A percentile compares a stretch with the other conserved stretches of the same genome.
Conservation (phyloP, 2,888 invertebrate genomes). For the Dynastes maya region DNA sequence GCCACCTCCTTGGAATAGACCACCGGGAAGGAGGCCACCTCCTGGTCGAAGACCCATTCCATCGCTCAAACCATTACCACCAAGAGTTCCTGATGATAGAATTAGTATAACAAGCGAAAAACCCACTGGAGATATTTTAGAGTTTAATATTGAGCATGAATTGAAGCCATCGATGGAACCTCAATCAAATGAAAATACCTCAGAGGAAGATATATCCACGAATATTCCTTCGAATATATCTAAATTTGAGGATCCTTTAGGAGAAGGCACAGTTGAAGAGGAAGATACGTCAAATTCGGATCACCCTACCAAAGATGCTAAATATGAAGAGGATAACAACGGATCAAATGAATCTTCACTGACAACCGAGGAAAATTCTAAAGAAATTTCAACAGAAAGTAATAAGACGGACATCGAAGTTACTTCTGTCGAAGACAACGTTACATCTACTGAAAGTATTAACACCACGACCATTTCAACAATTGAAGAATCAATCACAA, state of each 20-base stretch:
- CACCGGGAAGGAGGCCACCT: constrained; percentile 72
- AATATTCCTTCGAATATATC: constrained; percentile 33
- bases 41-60: constrained; percentile 74
- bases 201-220: constrained; percentile 39
- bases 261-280: constrained; percentile 1
- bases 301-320: constrained; percentile 9
- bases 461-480: constrained; percentile 53
- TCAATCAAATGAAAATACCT: constrained; percentile 14
- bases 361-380: constrained; percentile 5
- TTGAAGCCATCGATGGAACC: constrained; percentile 59
- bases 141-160: constrained; percentile 66
- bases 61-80: constrained; percentile 67
- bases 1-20: constrained; percentile 79
- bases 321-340: constrained; percentile 36
- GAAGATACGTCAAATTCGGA: constrained; percentile 7
- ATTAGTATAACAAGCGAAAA: constrained; percentile 67
- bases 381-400: constrained; percentile 57
- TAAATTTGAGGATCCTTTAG: not conserved
- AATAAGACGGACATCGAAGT: constrained; percentile 58
- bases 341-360: not conserved
- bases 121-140: constrained; percentile 66
- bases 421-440: not conserved
- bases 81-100: constrained; percentile 53
- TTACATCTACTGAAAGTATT: constrained; percentile 1
- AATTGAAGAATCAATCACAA: not conserved